A percentile compares a stretch with the other conserved stretches of the same genome.
phyloP scores from a whole-genome alignment of 2,888 invertebrate species.

The Orgyia antiqua region DNA sequence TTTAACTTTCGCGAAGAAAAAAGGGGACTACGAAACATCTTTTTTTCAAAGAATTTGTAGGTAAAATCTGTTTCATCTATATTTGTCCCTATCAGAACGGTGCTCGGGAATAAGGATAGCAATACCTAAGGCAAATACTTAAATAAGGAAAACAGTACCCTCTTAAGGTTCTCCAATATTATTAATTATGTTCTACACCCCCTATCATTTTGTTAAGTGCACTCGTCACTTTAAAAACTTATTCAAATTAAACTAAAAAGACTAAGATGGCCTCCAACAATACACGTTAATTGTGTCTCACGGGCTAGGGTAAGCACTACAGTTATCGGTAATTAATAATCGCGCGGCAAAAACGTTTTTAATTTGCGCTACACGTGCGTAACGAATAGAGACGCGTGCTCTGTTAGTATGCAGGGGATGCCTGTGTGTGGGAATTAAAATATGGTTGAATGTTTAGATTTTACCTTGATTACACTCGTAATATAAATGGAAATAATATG shows the following conservation, averaged over 20 bases:
- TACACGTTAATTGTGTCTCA: constrained; percentile 54
- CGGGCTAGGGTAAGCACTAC: constrained; percentile 38
- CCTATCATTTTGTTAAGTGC: background rate
- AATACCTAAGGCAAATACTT: no score
- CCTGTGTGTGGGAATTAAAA: constrained; percentile 25
- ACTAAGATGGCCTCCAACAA: constrained; percentile 29
- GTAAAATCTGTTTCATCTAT: no score
- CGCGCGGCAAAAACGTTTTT: constrained; percentile 59
- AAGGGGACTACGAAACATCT: no score
- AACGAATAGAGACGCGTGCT: constrained; percentile 62
- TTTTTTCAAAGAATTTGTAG: no score
- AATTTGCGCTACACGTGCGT: constrained; percentile 69
- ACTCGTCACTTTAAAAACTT: constrained; percentile 6
- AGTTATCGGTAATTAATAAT: constrained; percentile 60
- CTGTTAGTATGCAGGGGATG: constrained; percentile 17
- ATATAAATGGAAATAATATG: no score
- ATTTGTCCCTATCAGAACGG: no score
- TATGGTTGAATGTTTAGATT: constrained; percentile 16
- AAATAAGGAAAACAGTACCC: no score
- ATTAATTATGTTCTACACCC: no score
- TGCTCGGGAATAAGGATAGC: no score
- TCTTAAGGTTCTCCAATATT: no score
- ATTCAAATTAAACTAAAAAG: constrained; percentile 15
- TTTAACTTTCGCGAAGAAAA: no score
- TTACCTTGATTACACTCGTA: constrained; percentile 4